These are phyloP conservation scores for Trichosurus vulpecula DNA, from an alignment of 2,797 vertebrate species.

Conservation along the genomic window DNA sequence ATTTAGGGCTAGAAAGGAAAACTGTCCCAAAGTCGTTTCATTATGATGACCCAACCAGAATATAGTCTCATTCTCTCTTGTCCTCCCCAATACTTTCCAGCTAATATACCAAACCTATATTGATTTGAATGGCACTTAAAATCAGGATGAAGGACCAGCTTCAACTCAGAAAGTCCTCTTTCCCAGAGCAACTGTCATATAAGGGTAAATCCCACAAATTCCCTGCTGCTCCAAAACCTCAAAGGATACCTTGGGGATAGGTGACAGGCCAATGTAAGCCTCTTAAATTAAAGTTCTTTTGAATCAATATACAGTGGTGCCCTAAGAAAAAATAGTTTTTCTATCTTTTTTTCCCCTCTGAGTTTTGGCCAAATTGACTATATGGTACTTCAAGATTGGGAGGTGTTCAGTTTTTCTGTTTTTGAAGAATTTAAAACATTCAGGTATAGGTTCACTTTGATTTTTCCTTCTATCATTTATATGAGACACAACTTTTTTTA, in stretches of 20 bases:
- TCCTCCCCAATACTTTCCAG: no score
- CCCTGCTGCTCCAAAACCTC: neutral
- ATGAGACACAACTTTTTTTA: slow-evolving; percentile 17
- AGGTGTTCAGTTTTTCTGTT: neutral
- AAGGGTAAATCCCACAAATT: no score
- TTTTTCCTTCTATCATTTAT: slow-evolving; percentile 39
- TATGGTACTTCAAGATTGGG: neutral
- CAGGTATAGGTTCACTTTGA: slow-evolving; percentile 11
- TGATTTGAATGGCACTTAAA: no score
- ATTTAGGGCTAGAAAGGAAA: no score
- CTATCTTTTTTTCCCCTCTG: neutral
- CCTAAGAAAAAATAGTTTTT: neutral
- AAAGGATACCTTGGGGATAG: neutral
- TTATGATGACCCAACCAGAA: no score
- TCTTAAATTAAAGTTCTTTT: neutral
- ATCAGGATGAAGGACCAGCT: no score
- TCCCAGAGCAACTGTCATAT: no score
- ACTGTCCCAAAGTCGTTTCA: no score
- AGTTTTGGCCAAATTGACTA: neutral
- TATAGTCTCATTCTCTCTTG: no score
- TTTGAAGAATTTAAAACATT: slow-evolving; percentile 31
- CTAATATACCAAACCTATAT: no score
- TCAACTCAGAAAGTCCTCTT: no score
- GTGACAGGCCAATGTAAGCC: neutral
- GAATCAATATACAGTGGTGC: neutral